Percentiles rank a stretch among this genome's conserved stretches.
These are phyloP conservation scores for Astur gentilis DNA, from an alignment of 2,113 vertebrate genomes.

Conservation along the genomic window DNA sequence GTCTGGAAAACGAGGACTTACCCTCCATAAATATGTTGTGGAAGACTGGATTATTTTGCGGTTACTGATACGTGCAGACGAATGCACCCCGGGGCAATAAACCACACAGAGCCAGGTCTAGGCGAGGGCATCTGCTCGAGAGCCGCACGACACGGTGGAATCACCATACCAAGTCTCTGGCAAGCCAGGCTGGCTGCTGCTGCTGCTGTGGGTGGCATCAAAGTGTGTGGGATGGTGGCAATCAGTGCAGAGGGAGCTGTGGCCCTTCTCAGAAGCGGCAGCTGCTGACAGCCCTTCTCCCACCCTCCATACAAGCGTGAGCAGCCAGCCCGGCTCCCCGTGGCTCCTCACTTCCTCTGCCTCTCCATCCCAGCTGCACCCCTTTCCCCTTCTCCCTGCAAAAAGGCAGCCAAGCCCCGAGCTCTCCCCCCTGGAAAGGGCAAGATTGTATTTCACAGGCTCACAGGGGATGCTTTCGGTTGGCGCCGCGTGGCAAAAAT, in stretches of 20 bases:
- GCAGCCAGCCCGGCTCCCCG: neutral
- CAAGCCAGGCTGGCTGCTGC: neutral
- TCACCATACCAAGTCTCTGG: rapidly evolving
- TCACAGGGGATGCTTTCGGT: rapidly evolving
- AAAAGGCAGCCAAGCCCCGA: neutral
- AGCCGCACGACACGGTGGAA: rapidly evolving
- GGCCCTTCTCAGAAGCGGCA: neutral
- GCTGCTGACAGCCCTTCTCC: neutral
- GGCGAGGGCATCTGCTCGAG: neutral
- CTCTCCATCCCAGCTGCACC: neutral
- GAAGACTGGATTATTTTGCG: neutral
- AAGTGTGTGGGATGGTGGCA: neutral
- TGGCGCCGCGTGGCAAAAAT: rapidly evolving
- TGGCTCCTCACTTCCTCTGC: neutral
- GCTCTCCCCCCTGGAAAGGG: neutral
- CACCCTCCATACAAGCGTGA: neutral
- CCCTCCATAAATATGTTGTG: neutral
- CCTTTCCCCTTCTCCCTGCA: rapidly evolving
- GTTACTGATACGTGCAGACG: rapidly evolving
- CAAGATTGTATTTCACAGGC: rapidly evolving
- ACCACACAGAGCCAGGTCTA: neutral
- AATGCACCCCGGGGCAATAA: neutral
- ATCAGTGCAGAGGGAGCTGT: neutral
- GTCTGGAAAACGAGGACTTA: neutral
- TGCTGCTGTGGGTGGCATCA: neutral